Conservation (phyloP, 2,113 vertebrate species). For the Aleadryas rufinucha region DNA sequence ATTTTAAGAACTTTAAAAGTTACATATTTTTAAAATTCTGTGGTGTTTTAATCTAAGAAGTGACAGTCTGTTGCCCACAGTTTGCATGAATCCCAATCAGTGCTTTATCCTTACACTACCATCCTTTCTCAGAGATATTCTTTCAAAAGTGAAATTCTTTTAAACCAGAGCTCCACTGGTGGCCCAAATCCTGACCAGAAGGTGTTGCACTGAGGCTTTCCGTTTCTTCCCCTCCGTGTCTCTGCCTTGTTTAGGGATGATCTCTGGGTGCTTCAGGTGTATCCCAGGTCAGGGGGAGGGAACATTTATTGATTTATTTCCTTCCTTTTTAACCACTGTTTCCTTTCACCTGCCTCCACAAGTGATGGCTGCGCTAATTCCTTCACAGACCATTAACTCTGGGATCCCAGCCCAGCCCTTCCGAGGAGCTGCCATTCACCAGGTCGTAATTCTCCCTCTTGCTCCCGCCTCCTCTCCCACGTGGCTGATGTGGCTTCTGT, state of each 20-base stretch:
- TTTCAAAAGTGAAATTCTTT: background rate
- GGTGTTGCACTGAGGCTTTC: background rate
- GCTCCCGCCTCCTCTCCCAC: background rate
- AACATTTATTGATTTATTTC: background rate
- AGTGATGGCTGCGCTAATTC: constrained; percentile 57
- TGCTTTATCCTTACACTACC: background rate
- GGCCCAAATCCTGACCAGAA: background rate
- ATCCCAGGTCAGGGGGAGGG: background rate
- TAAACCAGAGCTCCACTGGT: background rate
- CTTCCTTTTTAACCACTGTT: constrained; percentile 7
- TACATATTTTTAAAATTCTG: background rate
- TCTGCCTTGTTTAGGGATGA: background rate
- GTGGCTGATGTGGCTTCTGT: background rate
- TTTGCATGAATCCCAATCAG: background rate
- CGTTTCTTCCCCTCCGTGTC: background rate
- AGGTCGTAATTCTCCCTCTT: background rate
- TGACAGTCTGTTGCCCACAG: background rate
- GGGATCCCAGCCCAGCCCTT: background rate
- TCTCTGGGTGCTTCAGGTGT: background rate
- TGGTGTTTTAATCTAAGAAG: background rate
- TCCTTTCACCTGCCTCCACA: constrained; percentile 57
- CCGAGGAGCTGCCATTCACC: background rate
- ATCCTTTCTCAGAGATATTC: background rate
- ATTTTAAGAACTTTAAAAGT: background rate
- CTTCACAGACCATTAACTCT: constrained; percentile 69